Evolutionary conservation across 2,797 vertebrate genomes (phyloP).

Genomic region (Pseudocheirus occidentalis): DNA sequence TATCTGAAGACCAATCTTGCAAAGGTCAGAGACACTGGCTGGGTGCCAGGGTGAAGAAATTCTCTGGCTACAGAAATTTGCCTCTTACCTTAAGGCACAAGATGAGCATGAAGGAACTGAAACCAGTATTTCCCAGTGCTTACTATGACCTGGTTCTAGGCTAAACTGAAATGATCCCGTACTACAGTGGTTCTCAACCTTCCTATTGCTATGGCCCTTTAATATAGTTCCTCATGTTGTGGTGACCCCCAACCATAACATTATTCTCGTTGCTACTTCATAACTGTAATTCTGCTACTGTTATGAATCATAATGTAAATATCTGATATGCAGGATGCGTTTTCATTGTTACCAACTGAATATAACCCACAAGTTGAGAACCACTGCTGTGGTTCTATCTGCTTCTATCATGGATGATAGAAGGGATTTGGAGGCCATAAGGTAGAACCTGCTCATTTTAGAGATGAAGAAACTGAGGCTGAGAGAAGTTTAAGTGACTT

Average conservation of each 20-base stretch:
- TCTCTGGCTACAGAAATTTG: not conserved
- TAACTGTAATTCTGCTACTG: too few species aligned
- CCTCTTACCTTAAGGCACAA: conserved; percentile 19
- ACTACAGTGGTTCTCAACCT: too few species aligned
- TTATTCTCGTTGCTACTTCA: too few species aligned
- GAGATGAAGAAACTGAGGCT: not conserved
- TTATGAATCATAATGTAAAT: too few species aligned
- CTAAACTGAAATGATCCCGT: not conserved
- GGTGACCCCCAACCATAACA: too few species aligned
- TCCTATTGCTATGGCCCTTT: too few species aligned
- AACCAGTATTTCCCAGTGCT: conserved; percentile 56
- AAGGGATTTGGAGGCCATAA: not conserved
- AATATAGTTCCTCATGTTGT: too few species aligned
- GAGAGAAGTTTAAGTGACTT: not conserved
- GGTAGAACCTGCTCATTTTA: not conserved
- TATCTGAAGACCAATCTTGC: not conserved
- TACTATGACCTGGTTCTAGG: not conserved
- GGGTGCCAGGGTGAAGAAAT: not conserved
- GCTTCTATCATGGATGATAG: not conserved
- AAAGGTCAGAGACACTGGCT: not conserved
- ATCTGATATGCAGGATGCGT: too few species aligned
- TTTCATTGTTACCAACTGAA: too few species aligned
- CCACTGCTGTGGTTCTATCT: too few species aligned
- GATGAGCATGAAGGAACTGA: conserved; percentile 27
- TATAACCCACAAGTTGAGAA: too few species aligned